phyloP scores from a whole-genome alignment of 2,113 vertebrate species.

The Grammomys surdaster region DNA sequence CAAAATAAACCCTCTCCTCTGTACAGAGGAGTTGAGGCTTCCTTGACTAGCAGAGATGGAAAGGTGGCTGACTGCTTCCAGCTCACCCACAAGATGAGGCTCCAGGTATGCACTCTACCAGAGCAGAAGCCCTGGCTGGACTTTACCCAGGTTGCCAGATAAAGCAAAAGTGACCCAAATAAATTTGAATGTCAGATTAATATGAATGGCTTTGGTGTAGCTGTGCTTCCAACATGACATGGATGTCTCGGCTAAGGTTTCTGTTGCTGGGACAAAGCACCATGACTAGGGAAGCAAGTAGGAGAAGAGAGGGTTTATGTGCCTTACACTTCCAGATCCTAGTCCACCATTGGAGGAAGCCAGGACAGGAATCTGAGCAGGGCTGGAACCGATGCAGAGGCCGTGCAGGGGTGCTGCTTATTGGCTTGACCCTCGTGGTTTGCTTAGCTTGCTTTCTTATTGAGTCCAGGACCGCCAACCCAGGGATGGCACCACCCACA shows the following conservation, averaged over 20 bases:
- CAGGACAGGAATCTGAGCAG: not conserved
- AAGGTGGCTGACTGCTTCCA: not conserved
- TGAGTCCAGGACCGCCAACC: not conserved
- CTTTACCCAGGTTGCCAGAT: not conserved
- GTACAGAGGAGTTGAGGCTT: no score
- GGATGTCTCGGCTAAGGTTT: not conserved
- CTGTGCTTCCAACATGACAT: not conserved
- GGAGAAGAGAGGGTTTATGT: not conserved
- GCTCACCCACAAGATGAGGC: no score
- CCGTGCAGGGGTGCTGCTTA: not conserved
- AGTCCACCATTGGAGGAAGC: not conserved
- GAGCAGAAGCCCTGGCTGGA: not conserved
- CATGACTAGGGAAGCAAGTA: not conserved
- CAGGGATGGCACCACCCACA: not conserved
- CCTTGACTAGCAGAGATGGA: fast-evolving
- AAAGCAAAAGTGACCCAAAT: not conserved
- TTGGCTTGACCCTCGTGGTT: not conserved
- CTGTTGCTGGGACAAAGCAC: not conserved
- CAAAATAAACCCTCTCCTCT: not conserved
- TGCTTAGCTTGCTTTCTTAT: not conserved
- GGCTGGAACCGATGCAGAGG: not conserved
- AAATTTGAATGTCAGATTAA: not conserved
- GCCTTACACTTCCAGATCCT: not conserved
- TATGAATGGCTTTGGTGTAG: not conserved
- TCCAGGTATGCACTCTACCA: not conserved